Evolutionary conservation across 2,888 invertebrate genomes (phyloP).

Genomic region (Campaea margaritaria): DNA sequence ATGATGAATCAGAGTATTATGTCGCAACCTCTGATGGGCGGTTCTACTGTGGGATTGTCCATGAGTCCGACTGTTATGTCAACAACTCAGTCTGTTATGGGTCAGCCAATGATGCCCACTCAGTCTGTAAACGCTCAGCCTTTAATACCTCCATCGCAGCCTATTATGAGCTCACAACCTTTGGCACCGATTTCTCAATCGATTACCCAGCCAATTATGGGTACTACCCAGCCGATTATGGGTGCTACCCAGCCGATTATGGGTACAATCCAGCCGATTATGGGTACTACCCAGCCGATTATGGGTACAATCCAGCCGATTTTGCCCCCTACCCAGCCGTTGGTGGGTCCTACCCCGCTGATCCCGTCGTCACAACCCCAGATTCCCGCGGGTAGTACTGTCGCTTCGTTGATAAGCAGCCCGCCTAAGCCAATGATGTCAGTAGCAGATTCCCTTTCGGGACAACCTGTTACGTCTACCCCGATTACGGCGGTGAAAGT

Average conservation of each 20-base stretch:
- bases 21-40: constrained; percentile 47
- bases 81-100: constrained; percentile 19
- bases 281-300: constrained; percentile 57
- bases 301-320: constrained; percentile 45
- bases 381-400: constrained; percentile 53
- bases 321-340: constrained; percentile 41
- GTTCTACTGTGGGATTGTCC: constrained; percentile 33
- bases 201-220: constrained; percentile 12
- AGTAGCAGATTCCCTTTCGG: constrained; percentile 50
- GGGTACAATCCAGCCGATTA: constrained; percentile 59
- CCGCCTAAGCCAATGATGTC: constrained; percentile 60
- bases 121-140: constrained; percentile 41
- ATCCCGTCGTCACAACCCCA: constrained; percentile 53
- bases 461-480: constrained; percentile 75
- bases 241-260: constrained; percentile 49
- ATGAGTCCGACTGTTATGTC: constrained; percentile 33
- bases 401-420: constrained; percentile 62
- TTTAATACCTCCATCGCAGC: constrained; percentile 27
- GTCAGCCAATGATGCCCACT: constrained; percentile 28
- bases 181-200: constrained; percentile 28
- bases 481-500: constrained; percentile 69
- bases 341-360: constrained; percentile 44
- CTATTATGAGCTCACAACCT: constrained; percentile 31
- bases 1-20: constrained; percentile 22
- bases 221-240: constrained; percentile 31